Evolutionary conservation across 2,113 vertebrate genomes (phyloP), one percentile per base, ranked within the genome.

Genomic region (Cichladusa arquata): DNA sequence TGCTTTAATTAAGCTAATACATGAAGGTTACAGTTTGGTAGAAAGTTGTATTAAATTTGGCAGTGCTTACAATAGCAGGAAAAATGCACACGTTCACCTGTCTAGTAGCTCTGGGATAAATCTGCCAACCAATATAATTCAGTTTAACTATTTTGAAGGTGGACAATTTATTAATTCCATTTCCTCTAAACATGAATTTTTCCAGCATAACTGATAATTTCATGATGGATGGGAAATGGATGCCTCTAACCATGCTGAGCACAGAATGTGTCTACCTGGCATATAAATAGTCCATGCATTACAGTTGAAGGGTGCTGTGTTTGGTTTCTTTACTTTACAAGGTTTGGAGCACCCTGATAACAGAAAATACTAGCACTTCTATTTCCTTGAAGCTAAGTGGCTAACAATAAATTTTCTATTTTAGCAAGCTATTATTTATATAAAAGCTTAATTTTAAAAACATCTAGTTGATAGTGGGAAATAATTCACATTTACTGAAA

Each of bases 1-100:
- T 84, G 70, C 95, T 97, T 97, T 98, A 98, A 98, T 98, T 98
- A 97, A 97, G 90, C 94, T 96, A 97, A 96, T 93, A 96, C 73
- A 92, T 73, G 95, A 97, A 97, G 79, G 95, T 96, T 96, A 96
- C 91, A 82, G 90, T 96, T 97, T 83, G 29, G 88, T 58, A 95
- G 84, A 94, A 97, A 98, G 93, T 97, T 97, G 94, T 85, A 97
- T 97, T 96, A 97, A 91, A 97, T 97, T 94, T 93, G 83, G 78
- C 40, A 87, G 66, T 91, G 95, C 92, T 96, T 95, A 95, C 26
- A 91, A 86, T 60, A 96, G 95, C 90, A 94, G 66, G 84, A 94
- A 93, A 92, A 96, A 57, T 74, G 34, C 87, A 65, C 50, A 48
- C 5, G 5, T 84, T 96, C 70, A 88, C 81, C 94, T 95, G 33